phyloP scores from a whole-genome alignment of 2,888 invertebrate genomes.

The Pristionchus entomophagus region DNA sequence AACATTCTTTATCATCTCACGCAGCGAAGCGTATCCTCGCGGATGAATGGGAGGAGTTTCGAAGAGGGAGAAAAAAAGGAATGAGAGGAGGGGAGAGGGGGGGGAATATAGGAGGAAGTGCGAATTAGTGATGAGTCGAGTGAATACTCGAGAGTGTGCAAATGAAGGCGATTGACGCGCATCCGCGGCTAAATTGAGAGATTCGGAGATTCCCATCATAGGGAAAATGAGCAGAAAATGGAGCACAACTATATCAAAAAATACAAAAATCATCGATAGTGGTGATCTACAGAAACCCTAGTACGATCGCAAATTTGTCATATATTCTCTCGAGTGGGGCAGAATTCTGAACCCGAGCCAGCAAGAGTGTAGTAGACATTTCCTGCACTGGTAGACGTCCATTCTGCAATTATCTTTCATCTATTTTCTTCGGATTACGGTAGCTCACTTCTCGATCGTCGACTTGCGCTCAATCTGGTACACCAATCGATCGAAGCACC shows the following conservation, averaged over 20 bases:
- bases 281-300: slow-evolving; percentile 21
- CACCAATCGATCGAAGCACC: slow-evolving; percentile 73
- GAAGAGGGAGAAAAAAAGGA: not conserved
- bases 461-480: slow-evolving; percentile 71
- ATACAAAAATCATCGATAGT: not conserved
- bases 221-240: not conserved
- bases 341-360: slow-evolving; percentile 72
- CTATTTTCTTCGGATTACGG: not conserved
- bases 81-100: not conserved
- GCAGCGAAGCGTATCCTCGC: not conserved
- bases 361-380: slow-evolving; percentile 74
- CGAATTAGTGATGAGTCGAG: slow-evolving; percentile 42
- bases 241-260: no score
- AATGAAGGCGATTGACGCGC: slow-evolving; percentile 27
- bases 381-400: slow-evolving; percentile 74
- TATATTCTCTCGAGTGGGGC: slow-evolving; percentile 70
- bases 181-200: not conserved
- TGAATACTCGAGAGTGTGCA: slow-evolving; percentile 13
- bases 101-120: not conserved
- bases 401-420: slow-evolving; percentile 45
- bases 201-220: not conserved
- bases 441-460: slow-evolving; percentile 68
- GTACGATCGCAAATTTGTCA: slow-evolving; percentile 71
- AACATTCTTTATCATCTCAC: slow-evolving; percentile 34
- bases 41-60: not conserved